Conservation (phyloP, 1,140 invertebrate species). For the Microplitis mediator region DNA sequence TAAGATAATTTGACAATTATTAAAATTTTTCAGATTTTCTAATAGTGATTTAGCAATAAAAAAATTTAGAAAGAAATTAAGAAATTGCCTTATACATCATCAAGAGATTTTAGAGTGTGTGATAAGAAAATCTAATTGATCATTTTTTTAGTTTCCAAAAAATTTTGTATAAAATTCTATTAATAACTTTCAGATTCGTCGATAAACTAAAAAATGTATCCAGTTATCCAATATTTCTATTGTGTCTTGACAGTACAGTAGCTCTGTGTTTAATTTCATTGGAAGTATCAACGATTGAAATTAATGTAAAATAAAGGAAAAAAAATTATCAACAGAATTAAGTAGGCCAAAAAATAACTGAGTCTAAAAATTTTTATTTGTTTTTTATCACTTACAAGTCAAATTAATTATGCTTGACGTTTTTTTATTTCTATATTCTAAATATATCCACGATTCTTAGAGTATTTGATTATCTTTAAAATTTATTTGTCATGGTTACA, state of each 20-base stretch:
- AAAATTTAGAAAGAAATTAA: slow-evolving; percentile 10
- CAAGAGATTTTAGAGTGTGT: slow-evolving; percentile 1
- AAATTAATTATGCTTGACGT: no score
- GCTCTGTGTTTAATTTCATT: background rate
- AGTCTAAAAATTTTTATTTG: no score
- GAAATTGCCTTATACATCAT: slow-evolving; percentile 6
- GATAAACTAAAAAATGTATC: background rate
- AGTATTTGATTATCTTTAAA: no score
- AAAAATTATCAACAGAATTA: no score
- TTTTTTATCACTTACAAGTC: no score
- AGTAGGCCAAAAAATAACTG: no score
- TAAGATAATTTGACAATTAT: no score
- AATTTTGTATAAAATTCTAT: no score
- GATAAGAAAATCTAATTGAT: background rate
- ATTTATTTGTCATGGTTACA: no score
- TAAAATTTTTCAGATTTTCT: background rate
- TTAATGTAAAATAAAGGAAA: background rate
- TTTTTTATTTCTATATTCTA: no score
- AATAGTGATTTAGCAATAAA: slow-evolving; percentile 25
- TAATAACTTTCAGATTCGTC: slow-evolving; percentile 11
- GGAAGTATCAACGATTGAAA: background rate
- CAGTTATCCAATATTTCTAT: background rate
- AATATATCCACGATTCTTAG: no score
- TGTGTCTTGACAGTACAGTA: background rate
- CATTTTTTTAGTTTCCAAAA: background rate